Evolutionary conservation across 2,888 invertebrate genomes (phyloP), one percentile per base, ranked within the genome.

Genomic region (Cantharis nigra): DNA sequence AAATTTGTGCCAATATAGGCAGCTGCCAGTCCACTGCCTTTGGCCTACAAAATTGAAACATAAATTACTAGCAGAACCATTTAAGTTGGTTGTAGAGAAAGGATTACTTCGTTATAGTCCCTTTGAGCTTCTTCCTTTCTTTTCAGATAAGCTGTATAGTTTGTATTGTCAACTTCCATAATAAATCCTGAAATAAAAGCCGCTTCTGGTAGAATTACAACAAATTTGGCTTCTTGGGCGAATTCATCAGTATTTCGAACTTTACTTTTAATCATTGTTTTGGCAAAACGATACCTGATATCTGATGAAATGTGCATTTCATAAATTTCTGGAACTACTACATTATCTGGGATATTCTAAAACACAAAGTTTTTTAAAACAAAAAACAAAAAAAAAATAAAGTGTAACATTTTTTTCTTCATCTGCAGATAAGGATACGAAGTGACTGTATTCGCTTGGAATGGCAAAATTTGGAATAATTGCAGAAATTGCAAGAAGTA

Each of bases 141-240:
- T 84, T 92, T 91, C 0, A 93, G 91, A 81, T 92, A 92, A 0
- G 93, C 92, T 81, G 91, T 90, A 85, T 92, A 93, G 2, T 90
- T 88, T 85, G 91, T 92, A 18, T 91, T 92, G 74, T 90, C 91
- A 11, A 92, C 89, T 73, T 91, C 92, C 94, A 94, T 93, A 62
- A 91, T 86, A 84, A 94, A 94, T 72, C 92, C 92, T 49, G 93
- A 92, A 81, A 94, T 93, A 86, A 92, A 94, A 0, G 94, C 94
- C 0, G 92, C 91, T 78, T 94, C 92, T 0, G 94, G 94, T 70
- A 94, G 86, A 14, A 93, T 90, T 9, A 94, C 91, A 70, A 91
- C 90, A 87, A 94, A 94, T 69, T 90, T 89, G 5, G 92, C 91
- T 85, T 94, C 93, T 80, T 92, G 92, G 0, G 93, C 88, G 9